These are phyloP conservation scores for Serranus cabrilla DNA, from an alignment of 2,797 vertebrate genomes.

Conservation along the genomic window DNA sequence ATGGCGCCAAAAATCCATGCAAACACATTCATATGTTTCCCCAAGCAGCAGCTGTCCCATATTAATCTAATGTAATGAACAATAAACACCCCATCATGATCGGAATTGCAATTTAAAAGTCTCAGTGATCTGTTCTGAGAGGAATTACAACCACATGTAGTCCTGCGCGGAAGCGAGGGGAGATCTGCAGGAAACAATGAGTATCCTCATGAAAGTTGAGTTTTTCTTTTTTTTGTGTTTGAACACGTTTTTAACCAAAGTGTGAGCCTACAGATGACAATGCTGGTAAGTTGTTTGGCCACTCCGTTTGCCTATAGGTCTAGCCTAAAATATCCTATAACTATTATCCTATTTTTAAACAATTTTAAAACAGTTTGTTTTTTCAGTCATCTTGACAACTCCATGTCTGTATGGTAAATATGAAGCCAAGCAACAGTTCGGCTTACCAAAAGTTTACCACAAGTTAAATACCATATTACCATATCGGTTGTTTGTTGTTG, in stretches of 20 bases:
- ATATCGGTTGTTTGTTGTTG: too few species aligned
- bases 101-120: constrained; percentile 76
- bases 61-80: constrained; percentile 81
- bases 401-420: too few species aligned
- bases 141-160: constrained; percentile 79
- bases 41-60: constrained; percentile 72
- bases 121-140: constrained; percentile 51
- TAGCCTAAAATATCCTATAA: constrained; percentile 1
- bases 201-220: constrained; percentile 34
- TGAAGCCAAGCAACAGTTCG: too few species aligned
- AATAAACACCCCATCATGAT: constrained; percentile 81
- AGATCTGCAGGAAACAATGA: constrained; percentile 46
- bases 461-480: too few species aligned
- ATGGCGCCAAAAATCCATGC: constrained; percentile 69
- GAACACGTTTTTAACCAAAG: neutral
- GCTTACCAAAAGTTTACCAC: too few species aligned
- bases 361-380: too few species aligned
- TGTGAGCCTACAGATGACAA: neutral
- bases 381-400: too few species aligned
- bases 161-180: constrained; percentile 36
- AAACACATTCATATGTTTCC: constrained; percentile 69
- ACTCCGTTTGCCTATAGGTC: neutral
- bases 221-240: neutral
- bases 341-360: neutral
- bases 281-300: neutral